A percentile compares a stretch with the other conserved stretches of the same genome.
These are phyloP conservation scores for Pimephales promelas DNA, from an alignment of 2,113 vertebrate species.

Conservation along the genomic window DNA sequence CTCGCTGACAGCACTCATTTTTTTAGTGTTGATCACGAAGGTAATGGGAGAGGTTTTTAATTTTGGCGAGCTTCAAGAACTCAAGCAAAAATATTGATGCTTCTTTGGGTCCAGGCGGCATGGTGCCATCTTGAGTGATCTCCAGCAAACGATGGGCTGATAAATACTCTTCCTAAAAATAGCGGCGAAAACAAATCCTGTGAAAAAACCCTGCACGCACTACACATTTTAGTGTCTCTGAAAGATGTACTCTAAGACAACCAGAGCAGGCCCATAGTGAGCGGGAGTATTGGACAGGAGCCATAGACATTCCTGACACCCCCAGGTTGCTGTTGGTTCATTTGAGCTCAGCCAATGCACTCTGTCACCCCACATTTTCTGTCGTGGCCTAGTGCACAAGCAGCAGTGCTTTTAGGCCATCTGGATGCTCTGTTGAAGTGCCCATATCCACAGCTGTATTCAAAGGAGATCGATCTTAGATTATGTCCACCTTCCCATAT, in stretches of 20 bases:
- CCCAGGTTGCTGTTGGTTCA: slow-evolving; percentile 79
- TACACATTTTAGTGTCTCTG: slow-evolving; percentile 57
- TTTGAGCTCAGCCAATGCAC: slow-evolving; percentile 78
- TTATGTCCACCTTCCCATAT: not conserved
- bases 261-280: slow-evolving; percentile 68
- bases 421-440: slow-evolving; percentile 48
- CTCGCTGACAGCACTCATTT: not conserved
- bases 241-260: slow-evolving; percentile 75
- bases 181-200: slow-evolving; percentile 48
- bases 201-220: slow-evolving; percentile 44
- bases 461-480: slow-evolving; percentile 24
- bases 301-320: slow-evolving; percentile 77
- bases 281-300: slow-evolving; percentile 69
- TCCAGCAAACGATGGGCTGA: slow-evolving; percentile 41
- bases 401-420: slow-evolving; percentile 45
- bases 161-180: slow-evolving; percentile 58
- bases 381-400: slow-evolving; percentile 45
- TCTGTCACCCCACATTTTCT: slow-evolving; percentile 74
- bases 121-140: slow-evolving; percentile 22
- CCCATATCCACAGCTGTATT: slow-evolving; percentile 53
- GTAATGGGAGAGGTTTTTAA: not conserved
- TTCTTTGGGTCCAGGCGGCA: slow-evolving; percentile 11
- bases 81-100: not conserved
- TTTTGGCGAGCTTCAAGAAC: not conserved
- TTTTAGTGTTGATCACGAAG: not conserved